A percentile compares a stretch with the other conserved stretches of the same genome.
Evolutionary conservation across 2,113 vertebrate genomes (phyloP).

Genomic region (Gopherus evgoodei): DNA sequence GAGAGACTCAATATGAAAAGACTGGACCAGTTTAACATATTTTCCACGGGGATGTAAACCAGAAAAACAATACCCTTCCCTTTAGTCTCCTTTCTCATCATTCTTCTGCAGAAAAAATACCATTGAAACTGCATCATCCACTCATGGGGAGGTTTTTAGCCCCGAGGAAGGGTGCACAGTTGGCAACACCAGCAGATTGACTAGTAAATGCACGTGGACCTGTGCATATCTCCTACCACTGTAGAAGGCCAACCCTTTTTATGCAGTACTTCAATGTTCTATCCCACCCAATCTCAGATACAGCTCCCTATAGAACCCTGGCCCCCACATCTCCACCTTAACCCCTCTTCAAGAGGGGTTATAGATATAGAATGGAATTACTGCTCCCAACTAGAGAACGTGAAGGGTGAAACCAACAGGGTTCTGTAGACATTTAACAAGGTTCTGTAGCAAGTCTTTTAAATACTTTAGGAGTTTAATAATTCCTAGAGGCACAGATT

Average conservation of each 20-base stretch:
- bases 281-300: neutral
- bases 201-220: neutral
- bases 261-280: neutral
- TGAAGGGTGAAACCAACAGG: neutral
- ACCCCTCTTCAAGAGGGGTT: neutral
- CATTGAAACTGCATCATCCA: neutral
- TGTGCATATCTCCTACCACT: neutral
- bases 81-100: neutral
- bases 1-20: neutral
- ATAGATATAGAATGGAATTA: neutral
- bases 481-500: neutral
- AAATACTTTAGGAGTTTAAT: neutral
- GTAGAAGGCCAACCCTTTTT: rapidly evolving
- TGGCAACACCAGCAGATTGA: neutral
- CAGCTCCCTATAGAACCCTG: neutral
- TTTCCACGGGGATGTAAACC: neutral
- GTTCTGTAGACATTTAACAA: neutral
- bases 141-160: neutral
- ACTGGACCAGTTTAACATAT: neutral
- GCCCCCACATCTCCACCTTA: neutral
- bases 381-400: neutral
- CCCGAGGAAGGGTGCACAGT: neutral
- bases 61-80: neutral
- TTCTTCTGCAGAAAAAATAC: neutral
- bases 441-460: neutral